These are phyloP conservation scores for Drosophila seguyi DNA, from an alignment of 1,140 invertebrate genomes.

Conservation along the genomic window DNA sequence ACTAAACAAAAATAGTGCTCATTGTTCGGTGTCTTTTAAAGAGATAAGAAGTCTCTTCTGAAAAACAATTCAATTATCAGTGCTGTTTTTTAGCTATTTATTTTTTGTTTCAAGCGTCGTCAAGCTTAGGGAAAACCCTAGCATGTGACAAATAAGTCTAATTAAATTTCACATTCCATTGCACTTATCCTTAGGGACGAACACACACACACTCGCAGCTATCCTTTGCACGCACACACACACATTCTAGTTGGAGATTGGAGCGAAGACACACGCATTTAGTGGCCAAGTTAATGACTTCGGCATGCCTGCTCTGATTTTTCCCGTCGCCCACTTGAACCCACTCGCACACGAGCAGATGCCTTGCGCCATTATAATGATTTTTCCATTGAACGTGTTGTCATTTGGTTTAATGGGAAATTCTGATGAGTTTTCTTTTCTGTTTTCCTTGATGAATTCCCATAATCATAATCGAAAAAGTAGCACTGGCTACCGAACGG, in stretches of 20 bases:
- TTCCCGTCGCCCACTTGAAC: not conserved
- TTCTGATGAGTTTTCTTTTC: constrained; percentile 67
- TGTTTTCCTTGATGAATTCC: constrained; percentile 39
- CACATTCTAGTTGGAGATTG: constrained; percentile 38
- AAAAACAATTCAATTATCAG: not conserved
- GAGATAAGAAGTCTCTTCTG: not conserved
- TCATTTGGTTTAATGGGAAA: constrained; percentile 72
- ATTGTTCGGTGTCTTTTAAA: not conserved
- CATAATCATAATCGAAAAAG: constrained; percentile 51
- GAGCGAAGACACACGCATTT: constrained; percentile 49
- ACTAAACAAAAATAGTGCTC: not conserved
- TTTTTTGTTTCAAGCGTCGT: too few relatives aligned
- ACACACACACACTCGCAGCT: not conserved
- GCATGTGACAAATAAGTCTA: constrained; percentile 32
- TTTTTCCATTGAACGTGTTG: constrained; percentile 69
- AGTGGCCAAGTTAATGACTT: constrained; percentile 61
- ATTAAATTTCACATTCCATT: constrained; percentile 67
- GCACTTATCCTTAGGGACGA: constrained; percentile 15
- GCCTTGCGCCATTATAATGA: constrained; percentile 54
- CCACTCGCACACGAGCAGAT: constrained; percentile 9
- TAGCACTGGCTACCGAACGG: constrained; percentile 10
- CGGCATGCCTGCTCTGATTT: constrained; percentile 57
- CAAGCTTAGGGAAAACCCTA: not conserved
- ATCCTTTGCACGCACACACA: constrained; percentile 9
- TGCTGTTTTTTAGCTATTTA: not conserved